These are phyloP conservation scores for Meliscaeva auricollis DNA, from an alignment of 2,888 invertebrate genomes.

Conservation along the genomic window DNA sequence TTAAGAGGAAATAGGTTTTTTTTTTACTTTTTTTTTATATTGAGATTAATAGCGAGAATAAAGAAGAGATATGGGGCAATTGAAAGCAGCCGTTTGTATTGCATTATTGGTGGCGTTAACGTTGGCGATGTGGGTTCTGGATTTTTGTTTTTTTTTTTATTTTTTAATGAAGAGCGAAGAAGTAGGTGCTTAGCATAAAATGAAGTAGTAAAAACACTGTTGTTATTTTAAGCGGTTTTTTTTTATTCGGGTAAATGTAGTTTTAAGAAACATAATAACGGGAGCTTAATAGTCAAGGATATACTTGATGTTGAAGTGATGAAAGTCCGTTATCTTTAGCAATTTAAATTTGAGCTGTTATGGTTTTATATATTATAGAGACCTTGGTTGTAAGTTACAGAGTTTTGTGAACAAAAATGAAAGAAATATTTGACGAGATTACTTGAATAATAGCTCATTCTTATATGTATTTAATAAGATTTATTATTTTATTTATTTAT, in stretches of 20 bases:
- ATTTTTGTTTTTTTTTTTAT: not conserved
- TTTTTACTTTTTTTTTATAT: conserved; percentile 35
- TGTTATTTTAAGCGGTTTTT: not conserved
- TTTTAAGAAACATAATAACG: conserved; percentile 5
- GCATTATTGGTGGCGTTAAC: not conserved
- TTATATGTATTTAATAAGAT: too few relatives aligned
- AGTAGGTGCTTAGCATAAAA: conserved; percentile 39
- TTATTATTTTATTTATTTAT: too few relatives aligned
- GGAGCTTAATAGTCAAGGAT: not conserved
- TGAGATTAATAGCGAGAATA: conserved; percentile 50
- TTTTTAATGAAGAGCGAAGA: not conserved
- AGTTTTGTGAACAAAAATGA: not conserved
- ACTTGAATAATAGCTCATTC: too few relatives aligned
- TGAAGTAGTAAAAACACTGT: conserved; percentile 33
- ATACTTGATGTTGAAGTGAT: not conserved
- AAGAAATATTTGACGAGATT: too few relatives aligned
- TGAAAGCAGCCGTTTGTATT: conserved; percentile 1
- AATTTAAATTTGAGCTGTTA: not conserved
- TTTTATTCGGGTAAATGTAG: not conserved
- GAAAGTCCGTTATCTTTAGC: not conserved
- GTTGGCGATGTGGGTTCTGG: not conserved
- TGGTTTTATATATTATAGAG: too few relatives aligned
- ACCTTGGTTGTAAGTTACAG: too few relatives aligned
- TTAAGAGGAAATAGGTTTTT: conserved; percentile 39
- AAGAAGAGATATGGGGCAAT: conserved; percentile 23